Evolutionary conservation across 2,113 vertebrate genomes (phyloP), one percentile per base, ranked within the genome.

Genomic region (Motacilla tschutschensis): DNA sequence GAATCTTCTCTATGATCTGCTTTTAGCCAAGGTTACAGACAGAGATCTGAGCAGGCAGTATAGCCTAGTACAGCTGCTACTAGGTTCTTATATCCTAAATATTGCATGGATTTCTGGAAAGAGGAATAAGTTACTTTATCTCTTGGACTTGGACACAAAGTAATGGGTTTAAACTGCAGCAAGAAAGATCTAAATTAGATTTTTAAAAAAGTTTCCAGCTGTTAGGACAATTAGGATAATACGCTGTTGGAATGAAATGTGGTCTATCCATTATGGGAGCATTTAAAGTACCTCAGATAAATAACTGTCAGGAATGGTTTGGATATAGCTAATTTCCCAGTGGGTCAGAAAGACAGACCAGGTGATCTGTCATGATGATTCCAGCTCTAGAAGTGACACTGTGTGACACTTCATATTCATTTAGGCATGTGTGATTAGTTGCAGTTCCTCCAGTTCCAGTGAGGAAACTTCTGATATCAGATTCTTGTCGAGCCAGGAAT

Each of bases 291-390:
- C 15, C 31, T 76, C 71, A 78, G 66, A 86, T 60, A 93, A 93
- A 65, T 83, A 92, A 79, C 24, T 87, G 75, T 79, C 91, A 84
- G 71, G 46, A 91, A 72, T 66, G 51, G 63, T 79, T 88, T 85
- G 59, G 41, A 66, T 66, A 85, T 28, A 88, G 75, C 72, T 86
- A 54, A 86, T 90, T 94, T 88, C 72, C 71, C 67, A 87, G 40
- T 63, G 40, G 36, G 59, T 90, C 72, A 92, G 51, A 65, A 88
- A 76, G 74, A 69, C 46, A 92, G 78, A 85, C 35, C 81, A 93
- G 75, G 89, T 87, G 79, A 91, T 73, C 60, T 87, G 84, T 94
- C 89, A 79, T 36, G 50, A 70, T 63, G 47, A 84, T 85, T 90
- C 67, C 33, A 87, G 33, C 53, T 91, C 75, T 66, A 47, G 33